Evolutionary conservation across 2,797 vertebrate genomes (phyloP).

Genomic region (Microchirus variegatus): DNA sequence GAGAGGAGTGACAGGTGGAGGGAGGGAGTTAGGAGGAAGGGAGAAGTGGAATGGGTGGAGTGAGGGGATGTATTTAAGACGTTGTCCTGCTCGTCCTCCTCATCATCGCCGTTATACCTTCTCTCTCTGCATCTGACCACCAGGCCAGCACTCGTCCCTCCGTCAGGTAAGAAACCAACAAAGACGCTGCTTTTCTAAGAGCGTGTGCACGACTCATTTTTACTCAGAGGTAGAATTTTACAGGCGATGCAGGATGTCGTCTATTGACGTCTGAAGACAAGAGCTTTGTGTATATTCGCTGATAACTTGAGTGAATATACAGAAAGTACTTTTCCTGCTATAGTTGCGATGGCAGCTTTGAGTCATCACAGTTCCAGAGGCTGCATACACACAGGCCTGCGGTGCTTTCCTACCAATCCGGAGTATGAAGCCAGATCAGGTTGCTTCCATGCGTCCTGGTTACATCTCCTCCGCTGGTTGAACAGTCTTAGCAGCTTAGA

Average conservation of each 20-base stretch:
- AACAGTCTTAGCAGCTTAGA: slow-evolving; percentile 62
- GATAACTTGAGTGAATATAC: neutral
- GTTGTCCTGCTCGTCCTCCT: slow-evolving; percentile 40
- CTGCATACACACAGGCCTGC: slow-evolving; percentile 57
- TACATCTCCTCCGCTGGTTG: slow-evolving; percentile 45
- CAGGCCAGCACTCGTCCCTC: slow-evolving; percentile 48
- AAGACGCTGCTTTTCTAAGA: neutral
- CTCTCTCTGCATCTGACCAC: slow-evolving; percentile 43
- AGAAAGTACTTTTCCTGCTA: too few relatives aligned
- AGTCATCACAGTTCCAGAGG: slow-evolving; percentile 49
- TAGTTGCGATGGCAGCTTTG: neutral
- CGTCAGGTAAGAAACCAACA: slow-evolving; percentile 73
- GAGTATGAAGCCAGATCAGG: slow-evolving; percentile 64
- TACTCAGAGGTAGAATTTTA: neutral
- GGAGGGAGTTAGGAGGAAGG: slow-evolving; percentile 35
- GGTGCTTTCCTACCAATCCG: slow-evolving; percentile 45
- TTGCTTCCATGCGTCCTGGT: slow-evolving; percentile 50
- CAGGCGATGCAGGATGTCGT: neutral
- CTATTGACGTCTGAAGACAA: slow-evolving; percentile 8
- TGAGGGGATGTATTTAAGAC: slow-evolving; percentile 80
- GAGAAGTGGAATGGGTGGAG: slow-evolving; percentile 70
- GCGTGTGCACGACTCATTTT: neutral
- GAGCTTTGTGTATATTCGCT: slow-evolving; percentile 8
- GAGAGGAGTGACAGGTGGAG: slow-evolving; percentile 53
- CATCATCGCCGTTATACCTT: slow-evolving; percentile 52